Evolutionary conservation across 2,888 invertebrate genomes (phyloP).

Genomic region (Pristionchus exspectatus): DNA sequence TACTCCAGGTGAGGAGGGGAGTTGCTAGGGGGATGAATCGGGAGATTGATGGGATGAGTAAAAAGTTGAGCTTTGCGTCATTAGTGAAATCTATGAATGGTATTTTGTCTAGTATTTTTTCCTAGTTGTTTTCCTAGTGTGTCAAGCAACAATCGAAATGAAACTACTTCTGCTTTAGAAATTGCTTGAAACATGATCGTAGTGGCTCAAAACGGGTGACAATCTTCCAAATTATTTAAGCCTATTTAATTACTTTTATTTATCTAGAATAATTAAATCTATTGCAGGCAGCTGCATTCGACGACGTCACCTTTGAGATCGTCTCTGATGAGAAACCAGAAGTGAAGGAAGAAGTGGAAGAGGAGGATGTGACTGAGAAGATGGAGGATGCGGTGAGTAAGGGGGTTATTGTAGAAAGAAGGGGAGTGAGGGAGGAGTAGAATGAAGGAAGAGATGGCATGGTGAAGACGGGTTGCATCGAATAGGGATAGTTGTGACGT

Average conservation of each 20-base stretch:
- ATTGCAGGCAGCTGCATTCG: conserved; percentile 45
- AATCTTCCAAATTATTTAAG: too few species aligned
- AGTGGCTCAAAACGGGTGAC: too few species aligned
- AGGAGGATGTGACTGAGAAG: neutral
- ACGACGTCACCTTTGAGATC: conserved; percentile 5
- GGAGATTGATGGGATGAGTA: too few species aligned
- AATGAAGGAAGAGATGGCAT: neutral
- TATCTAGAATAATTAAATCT: neutral
- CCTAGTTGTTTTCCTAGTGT: too few species aligned
- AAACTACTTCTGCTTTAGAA: neutral
- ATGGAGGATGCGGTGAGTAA: conserved; percentile 15
- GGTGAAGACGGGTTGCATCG: too few species aligned
- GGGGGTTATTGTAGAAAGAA: neutral
- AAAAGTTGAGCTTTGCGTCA: too few species aligned
- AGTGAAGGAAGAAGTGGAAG: conserved; percentile 19
- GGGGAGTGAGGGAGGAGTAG: neutral
- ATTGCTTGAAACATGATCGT: too few species aligned
- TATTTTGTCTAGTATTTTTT: too few species aligned
- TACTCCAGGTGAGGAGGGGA: conserved; percentile 41
- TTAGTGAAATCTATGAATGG: too few species aligned
- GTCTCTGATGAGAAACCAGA: conserved; percentile 44
- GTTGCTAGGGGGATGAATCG: too few species aligned
- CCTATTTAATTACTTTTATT: too few species aligned
- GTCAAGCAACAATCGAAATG: too few species aligned
- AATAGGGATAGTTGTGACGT: neutral